Evolutionary conservation across 1,140 invertebrate genomes (phyloP).

Genomic region (Nasonia longicornis): DNA sequence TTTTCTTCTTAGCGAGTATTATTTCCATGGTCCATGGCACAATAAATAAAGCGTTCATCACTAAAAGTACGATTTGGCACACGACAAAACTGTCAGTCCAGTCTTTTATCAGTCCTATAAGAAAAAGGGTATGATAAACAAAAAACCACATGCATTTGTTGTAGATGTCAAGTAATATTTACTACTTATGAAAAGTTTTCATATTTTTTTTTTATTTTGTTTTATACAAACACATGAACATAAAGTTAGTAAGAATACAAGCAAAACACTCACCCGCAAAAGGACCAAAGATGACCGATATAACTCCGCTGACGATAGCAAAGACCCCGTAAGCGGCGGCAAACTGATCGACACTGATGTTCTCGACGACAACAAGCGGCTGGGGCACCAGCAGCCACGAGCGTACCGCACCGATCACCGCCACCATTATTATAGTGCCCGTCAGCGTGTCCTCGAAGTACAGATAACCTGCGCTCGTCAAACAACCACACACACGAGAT

Average conservation of each 20-base stretch:
- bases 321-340: slow-evolving; percentile 66
- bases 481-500: neutral
- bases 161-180: too few species aligned
- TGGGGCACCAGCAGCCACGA: slow-evolving; percentile 63
- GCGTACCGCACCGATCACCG: slow-evolving; percentile 58
- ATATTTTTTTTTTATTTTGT: too few species aligned
- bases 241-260: neutral
- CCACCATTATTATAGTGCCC: slow-evolving; percentile 58
- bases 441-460: slow-evolving; percentile 57
- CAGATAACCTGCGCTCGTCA: slow-evolving; percentile 57
- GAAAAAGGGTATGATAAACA: neutral
- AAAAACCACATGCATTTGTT: neutral
- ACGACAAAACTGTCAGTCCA: slow-evolving; percentile 62
- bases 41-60: slow-evolving; percentile 59
- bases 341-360: slow-evolving; percentile 63
- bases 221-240: too few species aligned
- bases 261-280: slow-evolving; percentile 59
- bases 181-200: too few species aligned
- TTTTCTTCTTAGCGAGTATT: slow-evolving; percentile 46
- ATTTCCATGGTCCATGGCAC: slow-evolving; percentile 64
- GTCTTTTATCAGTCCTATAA: slow-evolving; percentile 65
- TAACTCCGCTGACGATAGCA: slow-evolving; percentile 62
- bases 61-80: slow-evolving; percentile 60
- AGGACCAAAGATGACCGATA: slow-evolving; percentile 63
- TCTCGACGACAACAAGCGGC: slow-evolving; percentile 65